Conservation (phyloP, 1,140 invertebrate genomes). For the Campoletis sonorensis region DNA sequence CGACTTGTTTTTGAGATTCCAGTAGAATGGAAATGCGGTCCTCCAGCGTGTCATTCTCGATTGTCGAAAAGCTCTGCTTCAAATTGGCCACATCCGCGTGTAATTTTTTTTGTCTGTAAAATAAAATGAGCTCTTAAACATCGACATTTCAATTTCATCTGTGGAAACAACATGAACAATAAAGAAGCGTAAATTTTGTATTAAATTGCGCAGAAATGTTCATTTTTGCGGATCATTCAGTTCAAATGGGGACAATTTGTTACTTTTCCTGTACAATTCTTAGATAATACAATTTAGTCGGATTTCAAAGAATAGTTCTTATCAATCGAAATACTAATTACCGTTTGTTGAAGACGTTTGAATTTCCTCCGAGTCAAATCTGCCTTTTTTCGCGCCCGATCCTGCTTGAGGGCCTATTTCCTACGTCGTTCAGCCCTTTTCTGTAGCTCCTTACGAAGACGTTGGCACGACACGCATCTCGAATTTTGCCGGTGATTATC, state of each 20-base stretch:
- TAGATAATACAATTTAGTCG: too few species aligned
- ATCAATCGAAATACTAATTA: too few species aligned
- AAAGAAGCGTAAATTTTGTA: too few species aligned
- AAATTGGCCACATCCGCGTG: neutral
- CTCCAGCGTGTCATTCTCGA: neutral
- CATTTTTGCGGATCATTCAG: too few species aligned
- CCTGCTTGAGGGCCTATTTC: neutral
- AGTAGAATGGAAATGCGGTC: neutral
- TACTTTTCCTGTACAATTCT: too few species aligned
- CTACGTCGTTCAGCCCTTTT: neutral
- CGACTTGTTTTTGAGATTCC: neutral
- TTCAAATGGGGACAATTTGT: too few species aligned
- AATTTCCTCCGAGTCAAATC: neutral
- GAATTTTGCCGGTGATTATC: neutral
- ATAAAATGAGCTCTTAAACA: too few species aligned
- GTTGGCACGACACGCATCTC: neutral
- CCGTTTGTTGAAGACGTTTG: constrained; percentile 14
- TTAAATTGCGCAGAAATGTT: too few species aligned
- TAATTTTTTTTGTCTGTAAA: neutral
- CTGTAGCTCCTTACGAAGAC: neutral
- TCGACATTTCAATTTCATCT: too few species aligned
- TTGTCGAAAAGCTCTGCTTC: neutral
- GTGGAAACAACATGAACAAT: too few species aligned
- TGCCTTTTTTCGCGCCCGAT: neutral
- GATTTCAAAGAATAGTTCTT: too few species aligned